phyloP scores from a whole-genome alignment of 2,888 invertebrate species.

The Matsumyia berberina region DNA sequence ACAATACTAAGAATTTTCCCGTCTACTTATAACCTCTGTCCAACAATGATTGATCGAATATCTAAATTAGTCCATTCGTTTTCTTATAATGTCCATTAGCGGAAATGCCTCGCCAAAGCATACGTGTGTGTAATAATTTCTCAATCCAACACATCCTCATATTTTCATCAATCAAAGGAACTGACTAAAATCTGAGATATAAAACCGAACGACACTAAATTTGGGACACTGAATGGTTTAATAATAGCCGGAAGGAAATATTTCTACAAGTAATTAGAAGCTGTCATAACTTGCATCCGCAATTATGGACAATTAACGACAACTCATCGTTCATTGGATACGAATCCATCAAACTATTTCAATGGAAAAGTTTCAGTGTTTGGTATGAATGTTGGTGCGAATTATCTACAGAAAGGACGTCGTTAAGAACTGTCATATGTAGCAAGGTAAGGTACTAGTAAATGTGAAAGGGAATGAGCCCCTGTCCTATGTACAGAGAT shows the following conservation, averaged over 20 bases:
- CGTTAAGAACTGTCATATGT: background rate
- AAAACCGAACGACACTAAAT: constrained; percentile 7
- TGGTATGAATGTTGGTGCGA: constrained; percentile 2
- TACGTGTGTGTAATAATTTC: background rate
- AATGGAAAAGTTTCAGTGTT: background rate
- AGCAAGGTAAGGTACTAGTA: too few species aligned
- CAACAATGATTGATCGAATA: too few species aligned
- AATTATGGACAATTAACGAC: constrained; percentile 23
- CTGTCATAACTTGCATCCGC: constrained; percentile 31
- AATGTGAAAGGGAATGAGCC: too few species aligned
- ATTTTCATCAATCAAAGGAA: constrained; percentile 14
- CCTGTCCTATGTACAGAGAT: too few species aligned
- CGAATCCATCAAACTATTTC: constrained; percentile 20
- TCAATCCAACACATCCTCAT: background rate
- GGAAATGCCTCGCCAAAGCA: background rate
- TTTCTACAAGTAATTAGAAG: constrained; percentile 40
- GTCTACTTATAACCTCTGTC: too few species aligned
- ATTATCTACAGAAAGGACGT: background rate
- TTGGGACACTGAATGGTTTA: constrained; percentile 4
- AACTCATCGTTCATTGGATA: constrained; percentile 39
- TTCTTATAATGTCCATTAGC: background rate
- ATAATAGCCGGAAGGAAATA: constrained; percentile 28
- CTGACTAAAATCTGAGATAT: background rate
- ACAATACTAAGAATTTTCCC: too few species aligned
- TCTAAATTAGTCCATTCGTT: too few species aligned